phyloP scores from a whole-genome alignment of 1,140 invertebrate species.

The Argopecten irradians region DNA sequence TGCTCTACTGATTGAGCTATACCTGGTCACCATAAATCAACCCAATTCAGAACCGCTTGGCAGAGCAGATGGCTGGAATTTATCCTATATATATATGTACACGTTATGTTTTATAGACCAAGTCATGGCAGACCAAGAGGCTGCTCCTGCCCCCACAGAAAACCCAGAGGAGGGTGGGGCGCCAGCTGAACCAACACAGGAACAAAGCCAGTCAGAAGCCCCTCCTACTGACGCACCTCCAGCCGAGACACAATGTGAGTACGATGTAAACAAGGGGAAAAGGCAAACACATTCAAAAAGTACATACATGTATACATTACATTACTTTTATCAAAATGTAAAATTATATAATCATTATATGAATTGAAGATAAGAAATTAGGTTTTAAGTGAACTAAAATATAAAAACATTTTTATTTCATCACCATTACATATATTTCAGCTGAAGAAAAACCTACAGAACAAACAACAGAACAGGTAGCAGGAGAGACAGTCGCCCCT shows the following conservation, averaged over 20 bases:
- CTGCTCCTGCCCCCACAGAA: slow-evolving; percentile 22
- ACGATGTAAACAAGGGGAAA: no score
- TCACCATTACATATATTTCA: not conserved
- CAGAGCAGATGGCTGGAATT: no score
- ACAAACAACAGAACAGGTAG: slow-evolving; percentile 16
- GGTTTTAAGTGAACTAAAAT: no score
- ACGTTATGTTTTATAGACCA: not conserved
- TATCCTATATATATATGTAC: not conserved
- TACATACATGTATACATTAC: no score
- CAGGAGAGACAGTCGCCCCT: not conserved
- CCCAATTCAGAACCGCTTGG: no score
- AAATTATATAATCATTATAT: no score
- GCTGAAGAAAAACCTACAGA: slow-evolving; percentile 30
- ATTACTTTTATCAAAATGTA: no score
- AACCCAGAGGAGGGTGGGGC: slow-evolving; percentile 27
- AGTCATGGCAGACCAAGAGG: slow-evolving; percentile 64
- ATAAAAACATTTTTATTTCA: not conserved
- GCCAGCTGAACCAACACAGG: slow-evolving; percentile 30
- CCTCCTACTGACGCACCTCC: slow-evolving; percentile 25
- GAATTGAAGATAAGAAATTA: no score
- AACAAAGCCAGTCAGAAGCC: slow-evolving; percentile 19
- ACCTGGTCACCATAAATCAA: no score
- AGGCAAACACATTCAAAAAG: no score
- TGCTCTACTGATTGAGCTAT: no score
- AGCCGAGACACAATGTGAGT: not conserved